phyloP scores from a whole-genome alignment of 2,113 vertebrate genomes.

The Austrofundulus limnaeus region DNA sequence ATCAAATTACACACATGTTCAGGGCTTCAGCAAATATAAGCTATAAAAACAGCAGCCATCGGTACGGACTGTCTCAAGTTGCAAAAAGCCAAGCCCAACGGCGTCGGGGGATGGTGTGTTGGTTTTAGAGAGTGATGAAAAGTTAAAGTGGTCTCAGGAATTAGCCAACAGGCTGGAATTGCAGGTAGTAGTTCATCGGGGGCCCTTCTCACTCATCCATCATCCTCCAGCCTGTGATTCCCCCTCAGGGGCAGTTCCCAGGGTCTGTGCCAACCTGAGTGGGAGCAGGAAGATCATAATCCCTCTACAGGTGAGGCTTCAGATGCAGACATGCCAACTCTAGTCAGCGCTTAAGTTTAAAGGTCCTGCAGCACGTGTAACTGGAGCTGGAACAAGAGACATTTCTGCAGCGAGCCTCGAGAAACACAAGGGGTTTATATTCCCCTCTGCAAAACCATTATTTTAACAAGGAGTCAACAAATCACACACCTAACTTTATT shows the following conservation, averaged over 20 bases:
- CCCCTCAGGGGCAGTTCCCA: constrained; percentile 79
- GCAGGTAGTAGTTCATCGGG: constrained; percentile 49
- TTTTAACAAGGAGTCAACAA: too few species aligned
- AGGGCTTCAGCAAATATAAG: constrained; percentile 41
- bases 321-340: constrained; percentile 60
- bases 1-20: constrained; percentile 48
- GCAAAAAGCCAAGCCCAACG: constrained; percentile 56
- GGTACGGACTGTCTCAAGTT: constrained; percentile 41
- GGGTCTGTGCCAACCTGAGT: constrained; percentile 66
- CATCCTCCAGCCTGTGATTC: constrained; percentile 72
- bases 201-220: constrained; percentile 57
- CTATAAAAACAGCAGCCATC: constrained; percentile 51
- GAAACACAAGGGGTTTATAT: too few species aligned
- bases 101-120: constrained; percentile 51
- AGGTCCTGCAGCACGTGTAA: constrained; percentile 15
- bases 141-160: constrained; percentile 75
- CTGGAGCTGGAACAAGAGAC: constrained; percentile 3
- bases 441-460: neutral
- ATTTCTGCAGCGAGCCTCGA: neutral
- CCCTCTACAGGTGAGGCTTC: constrained; percentile 46
- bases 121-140: constrained; percentile 71
- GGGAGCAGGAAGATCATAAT: constrained; percentile 47
- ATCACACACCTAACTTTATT: too few species aligned
- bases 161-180: constrained; percentile 74
- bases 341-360: constrained; percentile 10